Base-by-base conservation (phyloP, 2,888 invertebrate species). In the Eristalis tenax region DNA sequence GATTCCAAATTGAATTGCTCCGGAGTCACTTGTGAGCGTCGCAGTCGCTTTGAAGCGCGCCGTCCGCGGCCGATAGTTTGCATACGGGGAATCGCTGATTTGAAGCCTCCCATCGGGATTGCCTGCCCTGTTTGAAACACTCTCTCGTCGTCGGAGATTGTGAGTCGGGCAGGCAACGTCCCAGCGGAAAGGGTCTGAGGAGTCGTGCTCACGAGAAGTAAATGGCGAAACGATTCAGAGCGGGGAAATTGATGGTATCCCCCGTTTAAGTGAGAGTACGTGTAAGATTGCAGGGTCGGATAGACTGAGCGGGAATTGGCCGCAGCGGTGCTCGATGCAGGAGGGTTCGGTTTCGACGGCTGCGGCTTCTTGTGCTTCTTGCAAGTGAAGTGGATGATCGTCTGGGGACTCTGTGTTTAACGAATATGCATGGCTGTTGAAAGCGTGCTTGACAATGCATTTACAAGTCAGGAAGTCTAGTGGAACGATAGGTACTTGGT, bases 221-320 rank as follows among this genome's bases (percentile, higher is more conserved):
- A 85, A 78, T 83, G 78, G 86, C 78, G 74, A 78, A 83, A 74
- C 74, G 69, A 64, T 66, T 64, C 11, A n/a, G 40, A 40, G 56
- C 28, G 69, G 73, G n/a, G 73, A 64, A 86, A 75, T 79, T 75
- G 70, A 83, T 87, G 75, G 74, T 77, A 66, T 61, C 43, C 68
- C 61, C 50, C 66, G 22, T 59, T 75, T 64, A 71, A 87, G 87
- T 83, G 87, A 87, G 87, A 87, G 87, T 86, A 78, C 83, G 77
- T 87, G 69, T 59, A 59, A 80, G 87, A 87, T 87, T 87, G 76
- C 79, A 87, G 87, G 87, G 83, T 79, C 83, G 80, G 83, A 83
- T 80, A 71, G 50, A 50, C 50, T 18, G 18, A 18, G 3, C 50
- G 28, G 26, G 13, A 68, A 38, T 83, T 18, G 70, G 69, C 74